phyloP scores from a whole-genome alignment of 2,888 invertebrate species.

The Apodemia mormo region DNA sequence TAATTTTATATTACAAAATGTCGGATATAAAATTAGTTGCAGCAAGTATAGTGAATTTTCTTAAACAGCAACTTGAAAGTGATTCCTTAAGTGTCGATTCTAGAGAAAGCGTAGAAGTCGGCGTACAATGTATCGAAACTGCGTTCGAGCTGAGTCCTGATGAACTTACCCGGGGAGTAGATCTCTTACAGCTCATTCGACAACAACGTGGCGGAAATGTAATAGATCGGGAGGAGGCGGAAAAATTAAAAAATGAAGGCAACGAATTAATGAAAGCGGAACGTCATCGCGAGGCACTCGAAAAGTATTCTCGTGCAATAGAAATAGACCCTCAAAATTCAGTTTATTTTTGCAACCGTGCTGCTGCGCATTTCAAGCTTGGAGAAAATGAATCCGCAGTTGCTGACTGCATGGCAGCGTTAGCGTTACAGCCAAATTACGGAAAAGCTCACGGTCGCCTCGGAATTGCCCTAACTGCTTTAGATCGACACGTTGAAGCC shows the following conservation, averaged over 20 bases:
- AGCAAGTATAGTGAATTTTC: conserved; percentile 81
- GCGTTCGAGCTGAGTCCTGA: conserved; percentile 88
- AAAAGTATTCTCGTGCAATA: conserved; percentile 94
- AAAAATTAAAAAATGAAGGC: conserved; percentile 92
- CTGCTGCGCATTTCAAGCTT: conserved; percentile 96
- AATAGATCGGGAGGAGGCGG: conserved; percentile 85
- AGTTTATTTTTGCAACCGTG: conserved; percentile 98
- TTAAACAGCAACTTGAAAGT: conserved; percentile 79
- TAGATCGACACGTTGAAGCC: conserved; percentile 92
- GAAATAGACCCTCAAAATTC: conserved; percentile 93
- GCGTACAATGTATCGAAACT: conserved; percentile 95
- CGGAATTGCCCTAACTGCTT: conserved; percentile 92
- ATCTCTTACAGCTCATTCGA: conserved; percentile 59
- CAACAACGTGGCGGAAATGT: conserved; percentile 44
- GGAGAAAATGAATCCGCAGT: conserved; percentile 92
- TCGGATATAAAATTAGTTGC: conserved; percentile 72
- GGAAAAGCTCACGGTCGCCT: conserved; percentile 97
- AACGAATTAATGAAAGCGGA: conserved; percentile 94
- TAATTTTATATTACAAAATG: conserved; percentile 46
- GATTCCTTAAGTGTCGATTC: conserved; percentile 65
- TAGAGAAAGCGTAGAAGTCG: conserved; percentile 94
- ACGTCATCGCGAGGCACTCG: conserved; percentile 90
- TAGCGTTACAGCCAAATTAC: conserved; percentile 94
- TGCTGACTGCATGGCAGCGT: conserved; percentile 94
- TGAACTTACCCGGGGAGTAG: conserved; percentile 60